Conservation (phyloP, 1,140 invertebrate genomes). For the Drosophila carrolli region DNA sequence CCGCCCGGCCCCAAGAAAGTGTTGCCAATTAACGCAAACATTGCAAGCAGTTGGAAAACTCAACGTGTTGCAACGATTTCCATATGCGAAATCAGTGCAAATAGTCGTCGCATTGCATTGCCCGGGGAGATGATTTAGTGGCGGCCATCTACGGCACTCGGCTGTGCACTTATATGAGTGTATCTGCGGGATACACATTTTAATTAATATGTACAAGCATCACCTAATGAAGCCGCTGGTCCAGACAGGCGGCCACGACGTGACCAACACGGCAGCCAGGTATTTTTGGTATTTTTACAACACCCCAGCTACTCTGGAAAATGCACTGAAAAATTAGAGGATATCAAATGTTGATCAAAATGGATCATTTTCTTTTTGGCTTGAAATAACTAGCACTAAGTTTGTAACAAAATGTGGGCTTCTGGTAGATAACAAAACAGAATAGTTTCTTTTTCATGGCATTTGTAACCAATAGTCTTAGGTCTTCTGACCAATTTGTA, state of each 20-base stretch:
- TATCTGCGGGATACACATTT: constrained; percentile 59
- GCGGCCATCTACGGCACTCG: constrained; percentile 34
- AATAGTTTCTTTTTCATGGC: too few relatives aligned
- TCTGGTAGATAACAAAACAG: too few relatives aligned
- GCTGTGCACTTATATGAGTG: constrained; percentile 53
- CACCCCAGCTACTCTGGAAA: constrained; percentile 45
- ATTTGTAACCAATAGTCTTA: too few relatives aligned
- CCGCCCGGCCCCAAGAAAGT: constrained; percentile 32
- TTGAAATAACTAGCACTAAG: background rate
- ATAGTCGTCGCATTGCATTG: constrained; percentile 28
- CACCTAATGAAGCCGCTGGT: constrained; percentile 73
- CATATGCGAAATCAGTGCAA: constrained; percentile 70
- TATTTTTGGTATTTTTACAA: constrained; percentile 82
- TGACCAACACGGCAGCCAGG: constrained; percentile 63
- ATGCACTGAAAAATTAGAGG: background rate
- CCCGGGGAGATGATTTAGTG: constrained; percentile 76
- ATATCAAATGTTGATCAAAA: background rate
- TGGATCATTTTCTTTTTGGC: background rate
- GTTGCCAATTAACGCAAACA: constrained; percentile 54
- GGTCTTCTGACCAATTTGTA: too few relatives aligned
- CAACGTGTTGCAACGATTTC: constrained; percentile 57
- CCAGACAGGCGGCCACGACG: constrained; percentile 43
- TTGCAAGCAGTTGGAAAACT: constrained; percentile 29
- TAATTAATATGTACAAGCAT: constrained; percentile 80
- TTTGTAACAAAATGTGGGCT: too few relatives aligned